These are phyloP conservation scores for Megaceryle alcyon DNA, from an alignment of 2,797 vertebrate species.

Conservation along the genomic window DNA sequence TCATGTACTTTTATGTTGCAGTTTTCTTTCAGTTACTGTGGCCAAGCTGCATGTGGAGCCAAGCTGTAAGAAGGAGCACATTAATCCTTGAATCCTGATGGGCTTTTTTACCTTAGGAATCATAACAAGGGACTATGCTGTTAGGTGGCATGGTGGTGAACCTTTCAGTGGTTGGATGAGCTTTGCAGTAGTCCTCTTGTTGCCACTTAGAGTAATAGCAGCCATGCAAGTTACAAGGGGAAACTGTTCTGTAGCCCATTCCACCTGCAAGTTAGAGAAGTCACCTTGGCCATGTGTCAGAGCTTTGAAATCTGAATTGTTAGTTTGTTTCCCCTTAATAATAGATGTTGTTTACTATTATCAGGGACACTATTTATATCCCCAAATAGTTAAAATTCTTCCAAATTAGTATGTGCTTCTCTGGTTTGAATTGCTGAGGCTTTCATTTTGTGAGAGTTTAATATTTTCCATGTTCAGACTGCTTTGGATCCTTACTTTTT, in stretches of 20 bases:
- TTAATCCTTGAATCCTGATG: neutral
- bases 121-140: fast-evolving
- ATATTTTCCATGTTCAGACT: neutral
- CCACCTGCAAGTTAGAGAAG: neutral
- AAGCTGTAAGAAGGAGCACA: fast-evolving
- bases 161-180: neutral
- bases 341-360: neutral
- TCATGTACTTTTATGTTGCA: neutral
- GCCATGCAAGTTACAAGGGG: neutral
- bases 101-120: neutral
- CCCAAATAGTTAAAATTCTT: neutral
- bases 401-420: neutral
- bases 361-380: neutral
- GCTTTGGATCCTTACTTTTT: neutral
- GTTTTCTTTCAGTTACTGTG: neutral
- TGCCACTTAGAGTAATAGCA: neutral
- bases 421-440: neutral
- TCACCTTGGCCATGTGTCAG: neutral
- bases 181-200: neutral
- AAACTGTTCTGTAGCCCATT: neutral
- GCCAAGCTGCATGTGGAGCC: neutral
- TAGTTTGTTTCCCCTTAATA: neutral
- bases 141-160: neutral
- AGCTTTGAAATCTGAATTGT: neutral
- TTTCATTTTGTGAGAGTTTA: neutral